phyloP scores from a whole-genome alignment of 1,140 invertebrate species.

The Goniozus legneri region DNA sequence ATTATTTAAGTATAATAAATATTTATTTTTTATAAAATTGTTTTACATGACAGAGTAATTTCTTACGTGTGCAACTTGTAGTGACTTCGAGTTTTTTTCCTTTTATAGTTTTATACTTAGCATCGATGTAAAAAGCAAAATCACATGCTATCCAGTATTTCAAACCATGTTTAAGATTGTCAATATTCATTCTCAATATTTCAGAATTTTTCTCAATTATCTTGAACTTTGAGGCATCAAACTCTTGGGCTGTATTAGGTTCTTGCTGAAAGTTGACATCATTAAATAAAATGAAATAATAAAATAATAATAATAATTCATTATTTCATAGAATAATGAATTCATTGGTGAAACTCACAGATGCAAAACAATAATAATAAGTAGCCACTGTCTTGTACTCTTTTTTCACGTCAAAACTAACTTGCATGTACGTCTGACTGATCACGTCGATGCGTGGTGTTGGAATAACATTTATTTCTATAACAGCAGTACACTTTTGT shows the following conservation, averaged over 20 bases:
- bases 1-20: too few relatives aligned
- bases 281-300: too few relatives aligned
- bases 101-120: fast-evolving
- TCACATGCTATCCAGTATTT: neutral
- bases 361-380: too few relatives aligned
- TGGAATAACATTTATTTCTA: neutral
- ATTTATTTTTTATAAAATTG: neutral
- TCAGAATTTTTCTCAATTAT: neutral
- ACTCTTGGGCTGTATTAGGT: too few relatives aligned
- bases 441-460: neutral
- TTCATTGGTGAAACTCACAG: too few relatives aligned
- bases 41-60: too few relatives aligned
- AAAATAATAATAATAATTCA: too few relatives aligned
- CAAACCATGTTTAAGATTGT: conserved; percentile 1
- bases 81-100: conserved; percentile 8
- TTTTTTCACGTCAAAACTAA: neutral
- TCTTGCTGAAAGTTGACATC: too few relatives aligned
- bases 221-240: neutral
- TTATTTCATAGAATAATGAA: too few relatives aligned
- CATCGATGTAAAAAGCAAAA: neutral
- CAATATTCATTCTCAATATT: neutral
- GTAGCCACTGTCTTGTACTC: neutral
- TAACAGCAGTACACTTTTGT: neutral
- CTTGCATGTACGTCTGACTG: neutral
- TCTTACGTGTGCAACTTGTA: conserved; percentile 12